Percentiles rank a stretch among this genome's conserved stretches.
Evolutionary conservation across 2,888 invertebrate genomes (phyloP).

Genomic region (Eristalis pertinax): DNA sequence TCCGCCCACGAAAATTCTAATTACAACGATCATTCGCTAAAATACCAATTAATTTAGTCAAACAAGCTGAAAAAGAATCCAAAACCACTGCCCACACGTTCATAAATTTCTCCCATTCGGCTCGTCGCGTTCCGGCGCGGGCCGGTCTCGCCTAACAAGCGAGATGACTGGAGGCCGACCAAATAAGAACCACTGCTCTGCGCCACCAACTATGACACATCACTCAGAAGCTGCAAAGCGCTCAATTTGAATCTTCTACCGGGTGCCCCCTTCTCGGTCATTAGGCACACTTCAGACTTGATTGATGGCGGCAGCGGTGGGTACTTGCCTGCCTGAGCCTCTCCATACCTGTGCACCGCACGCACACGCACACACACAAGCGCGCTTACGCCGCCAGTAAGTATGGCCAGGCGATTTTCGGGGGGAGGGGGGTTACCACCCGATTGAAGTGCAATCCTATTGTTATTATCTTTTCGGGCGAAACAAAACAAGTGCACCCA

Average conservation of each 20-base stretch:
- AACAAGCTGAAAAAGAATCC: constrained; percentile 46
- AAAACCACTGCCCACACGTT: constrained; percentile 60
- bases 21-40: constrained; percentile 63
- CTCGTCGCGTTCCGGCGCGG: no score
- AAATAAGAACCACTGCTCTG: constrained; percentile 7
- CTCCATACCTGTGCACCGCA: constrained; percentile 33
- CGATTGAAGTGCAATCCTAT: constrained; percentile 64
- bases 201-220: constrained; percentile 29
- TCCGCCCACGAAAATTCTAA: constrained; percentile 54
- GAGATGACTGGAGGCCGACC: constrained; percentile 20
- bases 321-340: constrained; percentile 36
- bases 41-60: constrained; percentile 65
- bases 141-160: constrained; percentile 9
- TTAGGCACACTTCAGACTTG: constrained; percentile 66
- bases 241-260: constrained; percentile 54
- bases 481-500: constrained; percentile 62
- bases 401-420: constrained; percentile 12
- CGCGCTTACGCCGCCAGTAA: constrained; percentile 1
- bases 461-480: constrained; percentile 61
- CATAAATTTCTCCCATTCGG: constrained; percentile 49
- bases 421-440: constrained; percentile 1
- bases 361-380: constrained; percentile 5
- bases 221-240: constrained; percentile 62
- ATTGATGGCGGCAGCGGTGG: constrained; percentile 61
- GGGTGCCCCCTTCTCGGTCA: constrained; percentile 52